A percentile compares a stretch with the other conserved stretches of the same genome.
Conservation (phyloP, 2,888 invertebrate species). For the Phyllotreta cruciferae region DNA sequence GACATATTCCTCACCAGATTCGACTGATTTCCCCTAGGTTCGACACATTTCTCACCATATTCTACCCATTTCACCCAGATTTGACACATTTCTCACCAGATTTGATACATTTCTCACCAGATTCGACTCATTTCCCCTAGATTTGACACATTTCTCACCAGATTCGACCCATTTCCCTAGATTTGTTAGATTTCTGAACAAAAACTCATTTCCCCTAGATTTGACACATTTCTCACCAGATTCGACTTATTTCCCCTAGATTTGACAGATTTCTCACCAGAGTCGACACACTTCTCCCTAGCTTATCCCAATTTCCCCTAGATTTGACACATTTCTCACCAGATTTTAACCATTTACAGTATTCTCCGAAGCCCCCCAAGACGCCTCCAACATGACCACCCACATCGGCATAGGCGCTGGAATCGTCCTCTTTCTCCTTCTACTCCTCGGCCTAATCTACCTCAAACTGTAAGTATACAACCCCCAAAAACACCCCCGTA, state of each 20-base stretch:
- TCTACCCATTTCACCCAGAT: conserved; percentile 39
- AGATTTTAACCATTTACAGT: conserved; percentile 54
- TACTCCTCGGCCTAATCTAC: conserved; percentile 81
- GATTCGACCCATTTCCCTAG: not conserved
- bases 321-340: not conserved
- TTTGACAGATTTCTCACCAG: not conserved
- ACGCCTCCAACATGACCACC: conserved; percentile 75
- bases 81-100: not conserved
- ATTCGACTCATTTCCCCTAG: not conserved
- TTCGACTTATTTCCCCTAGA: not conserved
- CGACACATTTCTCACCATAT: not conserved
- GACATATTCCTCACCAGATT: not conserved
- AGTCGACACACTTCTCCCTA: not conserved
- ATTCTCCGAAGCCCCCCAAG: conserved; percentile 73
- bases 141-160: conserved; percentile 36
- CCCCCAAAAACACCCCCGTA: not conserved
- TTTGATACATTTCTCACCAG: conserved; percentile 39
- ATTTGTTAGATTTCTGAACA: not conserved
- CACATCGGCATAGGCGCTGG: conserved; percentile 87
- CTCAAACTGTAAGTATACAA: conserved; percentile 76
- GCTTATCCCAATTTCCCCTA: too few species aligned
- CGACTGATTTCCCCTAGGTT: too few species aligned
- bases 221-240: not conserved
- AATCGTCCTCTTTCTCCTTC: conserved; percentile 78
- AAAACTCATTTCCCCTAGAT: too few species aligned